These are phyloP conservation scores for Malurus elegans DNA, from an alignment of 2,113 vertebrate genomes.

Conservation along the genomic window DNA sequence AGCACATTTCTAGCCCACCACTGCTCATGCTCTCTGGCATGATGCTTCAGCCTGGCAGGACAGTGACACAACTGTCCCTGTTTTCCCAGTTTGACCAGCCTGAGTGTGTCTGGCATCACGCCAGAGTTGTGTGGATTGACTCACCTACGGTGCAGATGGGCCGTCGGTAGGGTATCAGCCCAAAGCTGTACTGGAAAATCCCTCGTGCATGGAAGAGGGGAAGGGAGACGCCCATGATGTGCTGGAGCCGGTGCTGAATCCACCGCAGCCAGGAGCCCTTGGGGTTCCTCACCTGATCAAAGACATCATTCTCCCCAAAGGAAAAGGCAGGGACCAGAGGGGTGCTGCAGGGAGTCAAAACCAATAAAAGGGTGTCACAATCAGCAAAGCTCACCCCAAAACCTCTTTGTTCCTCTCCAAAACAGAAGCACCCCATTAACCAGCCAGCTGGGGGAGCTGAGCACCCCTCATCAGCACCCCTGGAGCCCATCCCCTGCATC, in stretches of 20 bases:
- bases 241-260: constrained; percentile 81
- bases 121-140: neutral
- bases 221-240: constrained; percentile 86
- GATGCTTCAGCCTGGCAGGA: neutral
- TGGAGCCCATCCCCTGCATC: neutral
- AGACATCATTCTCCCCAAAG: constrained; percentile 93
- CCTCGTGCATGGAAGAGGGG: constrained; percentile 91
- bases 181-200: constrained; percentile 93
- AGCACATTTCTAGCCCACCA: neutral
- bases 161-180: constrained; percentile 85
- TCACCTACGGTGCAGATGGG: constrained; percentile 88
- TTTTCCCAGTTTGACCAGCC: neutral
- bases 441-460: neutral
- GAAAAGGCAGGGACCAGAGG: constrained; percentile 87
- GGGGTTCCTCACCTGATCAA: constrained; percentile 82
- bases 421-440: neutral
- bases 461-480: neutral
- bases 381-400: neutral
- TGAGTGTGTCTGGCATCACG: neutral
- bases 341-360: constrained; percentile 64
- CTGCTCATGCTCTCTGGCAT: neutral
- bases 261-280: constrained; percentile 82
- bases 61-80: neutral
- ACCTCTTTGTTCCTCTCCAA: accelerated
- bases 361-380: neutral